Conservation (phyloP, 2,113 vertebrate genomes). For the Ictidomys tridecemlineatus region DNA sequence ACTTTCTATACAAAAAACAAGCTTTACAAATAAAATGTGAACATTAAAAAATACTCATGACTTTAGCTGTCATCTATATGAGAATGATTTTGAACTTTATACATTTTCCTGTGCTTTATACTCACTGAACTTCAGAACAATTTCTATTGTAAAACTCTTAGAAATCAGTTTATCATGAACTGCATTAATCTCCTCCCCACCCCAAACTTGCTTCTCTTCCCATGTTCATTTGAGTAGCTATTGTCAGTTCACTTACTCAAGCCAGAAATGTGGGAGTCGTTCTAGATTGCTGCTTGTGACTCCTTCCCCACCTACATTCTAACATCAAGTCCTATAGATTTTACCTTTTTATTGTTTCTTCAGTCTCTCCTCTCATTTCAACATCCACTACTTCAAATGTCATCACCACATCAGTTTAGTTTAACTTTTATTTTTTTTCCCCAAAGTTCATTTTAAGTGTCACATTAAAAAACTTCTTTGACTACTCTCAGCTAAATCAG, state of each 20-base stretch:
- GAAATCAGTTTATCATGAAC: slow-evolving; percentile 28
- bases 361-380: neutral
- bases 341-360: slow-evolving; percentile 34
- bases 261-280: slow-evolving; percentile 11
- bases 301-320: neutral
- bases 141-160: slow-evolving; percentile 5
- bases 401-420: neutral
- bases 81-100: slow-evolving; percentile 48
- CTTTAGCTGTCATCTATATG: neutral
- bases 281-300: neutral
- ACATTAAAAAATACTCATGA: neutral
- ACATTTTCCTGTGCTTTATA: neutral
- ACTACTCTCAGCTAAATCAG: slow-evolving; percentile 8
- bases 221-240: slow-evolving; percentile 27
- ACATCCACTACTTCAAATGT: neutral
- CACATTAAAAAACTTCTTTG: slow-evolving; percentile 27
- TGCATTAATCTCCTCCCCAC: neutral
- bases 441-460: slow-evolving; percentile 29
- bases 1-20: too few species aligned
- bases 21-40: too few species aligned
- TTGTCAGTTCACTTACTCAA: slow-evolving; percentile 3
- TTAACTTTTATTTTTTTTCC: slow-evolving; percentile 30
- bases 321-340: neutral
- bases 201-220: neutral
- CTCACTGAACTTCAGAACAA: neutral